Conservation (phyloP, 2,888 invertebrate species). For the Automeris io region DNA sequence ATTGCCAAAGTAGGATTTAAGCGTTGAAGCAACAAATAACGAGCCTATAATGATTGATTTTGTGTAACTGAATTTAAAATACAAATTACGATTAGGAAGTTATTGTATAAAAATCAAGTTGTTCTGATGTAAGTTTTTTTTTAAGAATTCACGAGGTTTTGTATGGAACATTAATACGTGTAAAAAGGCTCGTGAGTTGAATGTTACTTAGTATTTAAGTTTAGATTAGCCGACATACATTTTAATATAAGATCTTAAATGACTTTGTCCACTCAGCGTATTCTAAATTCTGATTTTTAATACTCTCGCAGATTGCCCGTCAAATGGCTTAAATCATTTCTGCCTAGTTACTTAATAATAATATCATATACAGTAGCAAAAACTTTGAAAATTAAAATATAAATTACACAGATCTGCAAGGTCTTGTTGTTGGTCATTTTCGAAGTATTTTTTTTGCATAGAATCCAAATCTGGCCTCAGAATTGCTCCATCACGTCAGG, state of each 20-base stretch:
- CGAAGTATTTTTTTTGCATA: too few relatives aligned
- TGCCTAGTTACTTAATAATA: not conserved
- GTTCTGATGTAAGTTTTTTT: not conserved
- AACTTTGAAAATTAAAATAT: not conserved
- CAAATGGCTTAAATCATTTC: not conserved
- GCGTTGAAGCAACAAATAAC: too few relatives aligned
- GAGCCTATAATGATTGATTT: not conserved
- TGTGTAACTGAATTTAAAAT: not conserved
- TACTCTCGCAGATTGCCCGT: too few relatives aligned
- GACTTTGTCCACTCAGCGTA: too few relatives aligned
- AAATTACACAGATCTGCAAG: too few relatives aligned
- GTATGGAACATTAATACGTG: not conserved
- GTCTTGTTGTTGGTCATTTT: too few relatives aligned
- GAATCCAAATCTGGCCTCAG: too few relatives aligned
- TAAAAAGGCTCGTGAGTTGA: slow-evolving; percentile 1
- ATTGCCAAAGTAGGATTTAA: too few relatives aligned
- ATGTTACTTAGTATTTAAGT: not conserved
- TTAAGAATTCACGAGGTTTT: not conserved
- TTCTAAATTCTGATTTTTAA: too few relatives aligned
- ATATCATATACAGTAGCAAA: not conserved
- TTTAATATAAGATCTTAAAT: not conserved
- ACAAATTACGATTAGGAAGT: not conserved
- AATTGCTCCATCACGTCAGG: too few relatives aligned
- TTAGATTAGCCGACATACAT: not conserved
- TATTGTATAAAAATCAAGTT: not conserved